Base-by-base conservation (phyloP, 2,888 invertebrate genomes). In the Furcula furcula region DNA sequence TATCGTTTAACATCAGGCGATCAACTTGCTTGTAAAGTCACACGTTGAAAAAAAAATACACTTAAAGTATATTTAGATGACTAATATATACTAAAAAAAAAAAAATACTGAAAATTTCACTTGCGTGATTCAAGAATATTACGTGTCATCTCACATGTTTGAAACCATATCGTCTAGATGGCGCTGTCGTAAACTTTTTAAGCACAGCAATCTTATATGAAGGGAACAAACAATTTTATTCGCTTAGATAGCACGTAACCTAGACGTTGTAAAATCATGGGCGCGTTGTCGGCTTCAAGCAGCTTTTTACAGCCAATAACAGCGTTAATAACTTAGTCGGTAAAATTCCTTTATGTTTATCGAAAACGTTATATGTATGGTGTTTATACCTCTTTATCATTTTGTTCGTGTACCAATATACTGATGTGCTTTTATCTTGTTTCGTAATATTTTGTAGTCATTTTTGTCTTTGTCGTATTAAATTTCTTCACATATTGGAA, bases 301-400 rank as follows among this genome's bases (percentile, higher is more conserved):
- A 63, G 48, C 55, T 58, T 76, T 73, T 76, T 73, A 76, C 66
- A 54, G 57, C 63, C 70, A 59, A 68, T 71, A 68, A 68, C 63
- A 45, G 46, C 42, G 64, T 61, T 68, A 73, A 72, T 74, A 75
- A 66, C 70, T 65, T 58, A 50, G 62, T 57, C 63, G 59, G 61
- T 71, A 61, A 64, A 67, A 65, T 46, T 57, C 50, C 62, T 75
- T 70, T 66, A 60, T 44, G 50, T 46, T 34, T 36, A 42, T 48
- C 53, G 55, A 59, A n/a, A n/a, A 58, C 44, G 46, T 40, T 26
- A 10, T 27, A 31, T 7, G 32, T 32, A 31, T 19, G 40, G 26
- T 15, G 10, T 11, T 16, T 10, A 23, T n/a, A n/a, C n/a, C n/a
- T n/a, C n/a, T n/a, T n/a, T n/a, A n/a, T n/a, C n/a, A n/a, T n/a